Base-by-base conservation (phyloP, 2,888 invertebrate genomes). In the Cheiracanthium punctorium region DNA sequence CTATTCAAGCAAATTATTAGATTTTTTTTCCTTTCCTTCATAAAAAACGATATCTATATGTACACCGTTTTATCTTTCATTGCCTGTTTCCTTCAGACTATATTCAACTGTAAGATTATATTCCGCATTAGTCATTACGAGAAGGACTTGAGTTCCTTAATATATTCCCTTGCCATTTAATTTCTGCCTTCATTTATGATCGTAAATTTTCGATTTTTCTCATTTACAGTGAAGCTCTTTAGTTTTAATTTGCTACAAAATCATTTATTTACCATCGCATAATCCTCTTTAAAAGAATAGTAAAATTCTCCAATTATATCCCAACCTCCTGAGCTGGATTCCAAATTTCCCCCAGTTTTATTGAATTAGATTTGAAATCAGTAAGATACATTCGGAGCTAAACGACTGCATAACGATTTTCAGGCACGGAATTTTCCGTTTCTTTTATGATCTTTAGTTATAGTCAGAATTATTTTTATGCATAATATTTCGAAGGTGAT, bases 171-270 rank as follows among this genome's bases (percentile, higher is more conserved):
- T n/a, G n/a, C 48, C 48, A 12, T 58, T 58, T 58, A n/a, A n/a
- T n/a, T n/a, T 24, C 8, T 2, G 7, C 24, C 24, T 5, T 58
- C 12, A 58, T 24, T 7, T 2, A 58, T 58, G 24, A 24, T 24
- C 24, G 17, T 58, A 58, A 58, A 24, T 24, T 24, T 58, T 58
- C 24, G 4, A 24, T 58, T 48, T 58, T 58, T 58, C 24, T 24
- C 24, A 58, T n/a, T 24, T 24, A 24, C 58, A 7, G 4, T 2
- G 58, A 24, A 58, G 2, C 5, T 58, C 58, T 1, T n/a, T 58
- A 7, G 58, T 58, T 58, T 58, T 58, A 58, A 58, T 58, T 58
- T 58, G 58, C 58, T 24, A 58, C 1, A 24, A 58, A 58, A 58
- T 20, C 58, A 58, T 58, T 58, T 58, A 58, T 58, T 58, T 58